Percentiles rank a stretch among this genome's conserved stretches.
Conservation (phyloP, 2,797 vertebrate genomes). For the Triplophysa yarkandensis region DNA sequence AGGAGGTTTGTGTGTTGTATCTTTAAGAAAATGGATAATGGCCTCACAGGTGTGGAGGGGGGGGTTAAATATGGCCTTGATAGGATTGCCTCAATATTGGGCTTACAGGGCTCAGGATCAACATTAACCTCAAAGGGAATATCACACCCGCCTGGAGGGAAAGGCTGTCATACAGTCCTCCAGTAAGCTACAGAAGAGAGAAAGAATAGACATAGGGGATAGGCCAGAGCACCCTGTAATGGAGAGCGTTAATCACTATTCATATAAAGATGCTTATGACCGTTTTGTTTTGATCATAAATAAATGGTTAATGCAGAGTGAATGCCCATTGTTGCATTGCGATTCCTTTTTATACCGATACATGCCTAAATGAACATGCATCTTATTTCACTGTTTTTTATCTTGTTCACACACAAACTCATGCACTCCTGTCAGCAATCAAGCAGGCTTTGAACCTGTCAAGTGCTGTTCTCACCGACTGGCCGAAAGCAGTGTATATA, state of each 20-base stretch:
- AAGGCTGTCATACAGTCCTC: constrained; percentile 15
- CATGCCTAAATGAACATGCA: constrained; percentile 3
- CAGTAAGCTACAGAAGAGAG: constrained; percentile 59
- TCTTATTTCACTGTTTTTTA: background rate
- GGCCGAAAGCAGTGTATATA: constrained; percentile 67
- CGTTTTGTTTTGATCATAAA: constrained; percentile 35
- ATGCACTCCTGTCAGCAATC: constrained; percentile 72
- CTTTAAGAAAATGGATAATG: constrained; percentile 71
- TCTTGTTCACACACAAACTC: constrained; percentile 49
- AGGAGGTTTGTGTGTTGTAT: constrained; percentile 82
- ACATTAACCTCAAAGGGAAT: constrained; percentile 37
- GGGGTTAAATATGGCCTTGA: constrained; percentile 68
- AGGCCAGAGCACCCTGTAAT: constrained; percentile 61
- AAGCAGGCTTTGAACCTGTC: constrained; percentile 80
- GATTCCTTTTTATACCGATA: background rate
- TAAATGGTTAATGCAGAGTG: constrained; percentile 3
- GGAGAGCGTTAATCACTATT: constrained; percentile 48
- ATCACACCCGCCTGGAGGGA: constrained; percentile 18
- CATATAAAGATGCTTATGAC: constrained; percentile 50
- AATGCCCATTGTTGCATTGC: background rate
- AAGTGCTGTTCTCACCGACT: constrained; percentile 76
- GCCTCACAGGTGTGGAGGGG: constrained; percentile 67
- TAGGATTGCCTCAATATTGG: constrained; percentile 41
- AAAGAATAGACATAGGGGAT: constrained; percentile 59
- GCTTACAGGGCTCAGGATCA: constrained; percentile 18